Evolutionary conservation across 2,797 vertebrate genomes (phyloP), one percentile per base, ranked within the genome.

Genomic region (Poeciliopsis presidionis): DNA sequence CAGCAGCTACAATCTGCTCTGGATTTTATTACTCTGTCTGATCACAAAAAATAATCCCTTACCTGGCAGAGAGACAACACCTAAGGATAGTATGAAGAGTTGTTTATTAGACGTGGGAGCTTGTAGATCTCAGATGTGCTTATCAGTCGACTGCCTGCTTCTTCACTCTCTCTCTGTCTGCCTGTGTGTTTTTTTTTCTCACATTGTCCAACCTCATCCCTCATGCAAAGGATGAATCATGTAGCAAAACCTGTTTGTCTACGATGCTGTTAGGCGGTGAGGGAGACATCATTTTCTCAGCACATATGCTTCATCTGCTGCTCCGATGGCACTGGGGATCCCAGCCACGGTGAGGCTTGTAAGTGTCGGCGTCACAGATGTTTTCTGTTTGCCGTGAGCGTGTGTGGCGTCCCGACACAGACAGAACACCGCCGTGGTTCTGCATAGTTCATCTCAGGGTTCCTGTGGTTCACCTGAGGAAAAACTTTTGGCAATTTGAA

Each of bases 221-320:
- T 85, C 75, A 43, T 83, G 79, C 53, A 77, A 63, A 70, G 46
- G 74, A 86, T 90, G 87, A 92, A 73, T 92, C 90, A 87, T 61
- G 70, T n/a, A 1, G 67, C 61, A 79, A 85, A 84, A 86, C 76
- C 83, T 81, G 83, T 65, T 90, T 87, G 49, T 81, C 71, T 81
- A 28, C 18, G 2, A 82, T 77, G 16, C 74, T 71, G 84, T 88
- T 87, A 85, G 57, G 81, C 74, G 46, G 75, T 75, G 82, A 89
- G 72, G 83, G 77, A 74, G 79, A 73, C 80, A 74, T 67, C 70
- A 67, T 77, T 85, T 39, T 84, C 84, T 43, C 75, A 76, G 75
- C 85, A 74, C 90, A 86, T 85, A 86, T 90, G 85, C 78, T 73
- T 77, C 67, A 76, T 86, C 69, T 86, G 69, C 87, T 83, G 72